These are phyloP conservation scores for Oreohelix idahoensis DNA, from an alignment of 1,140 invertebrate species.

Conservation along the genomic window DNA sequence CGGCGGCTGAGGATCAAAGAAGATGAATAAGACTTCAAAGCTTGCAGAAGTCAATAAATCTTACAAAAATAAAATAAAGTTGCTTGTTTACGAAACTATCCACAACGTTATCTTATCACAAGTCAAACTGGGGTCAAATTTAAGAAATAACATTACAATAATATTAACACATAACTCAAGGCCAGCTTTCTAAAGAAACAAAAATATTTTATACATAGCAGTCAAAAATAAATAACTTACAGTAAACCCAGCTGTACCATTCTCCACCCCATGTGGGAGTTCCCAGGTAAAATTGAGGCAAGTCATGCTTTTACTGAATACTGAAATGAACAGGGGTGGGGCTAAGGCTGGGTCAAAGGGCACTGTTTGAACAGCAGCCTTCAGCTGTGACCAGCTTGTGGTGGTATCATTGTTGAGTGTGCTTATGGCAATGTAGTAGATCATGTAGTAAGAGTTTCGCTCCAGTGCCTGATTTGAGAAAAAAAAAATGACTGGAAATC, in stretches of 20 bases:
- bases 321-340: not conserved
- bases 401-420: slow-evolving; percentile 55
- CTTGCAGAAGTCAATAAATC: too few species aligned
- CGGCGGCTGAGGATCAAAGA: too few species aligned
- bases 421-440: slow-evolving; percentile 61
- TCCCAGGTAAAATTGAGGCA: slow-evolving; percentile 25
- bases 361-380: slow-evolving; percentile 40
- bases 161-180: too few species aligned
- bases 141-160: too few species aligned
- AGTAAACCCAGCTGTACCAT: not conserved
- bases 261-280: not conserved
- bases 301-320: not conserved
- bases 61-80: too few species aligned
- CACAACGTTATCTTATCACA: too few species aligned
- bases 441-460: slow-evolving; percentile 49
- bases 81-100: too few species aligned
- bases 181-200: too few species aligned
- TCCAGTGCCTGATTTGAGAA: slow-evolving; percentile 49
- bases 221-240: not conserved
- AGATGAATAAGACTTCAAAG: too few species aligned
- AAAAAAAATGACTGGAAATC: too few species aligned
- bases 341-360: slow-evolving; percentile 32
- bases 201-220: too few species aligned
- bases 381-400: slow-evolving; percentile 48
- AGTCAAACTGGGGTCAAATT: too few species aligned